Percentiles rank a stretch among this genome's conserved stretches.
These are phyloP conservation scores for Spinus olivaceus DNA, from an alignment of 2,797 vertebrate genomes.

Conservation along the genomic window DNA sequence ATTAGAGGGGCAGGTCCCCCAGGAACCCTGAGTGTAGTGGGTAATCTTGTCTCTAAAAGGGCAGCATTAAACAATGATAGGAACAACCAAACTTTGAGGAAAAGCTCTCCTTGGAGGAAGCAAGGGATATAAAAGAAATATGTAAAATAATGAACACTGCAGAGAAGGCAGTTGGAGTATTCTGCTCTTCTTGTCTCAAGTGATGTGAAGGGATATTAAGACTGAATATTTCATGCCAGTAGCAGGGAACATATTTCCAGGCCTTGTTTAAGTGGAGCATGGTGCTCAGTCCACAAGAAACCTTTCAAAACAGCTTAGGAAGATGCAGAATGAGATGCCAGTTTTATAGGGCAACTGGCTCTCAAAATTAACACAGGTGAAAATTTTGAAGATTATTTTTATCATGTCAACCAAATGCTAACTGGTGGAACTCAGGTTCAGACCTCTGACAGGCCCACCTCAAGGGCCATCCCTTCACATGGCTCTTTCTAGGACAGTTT, in stretches of 20 bases:
- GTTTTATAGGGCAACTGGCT: neutral
- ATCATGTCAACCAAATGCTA: neutral
- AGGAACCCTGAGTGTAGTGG: neutral
- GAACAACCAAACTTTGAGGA: neutral
- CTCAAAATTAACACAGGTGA: neutral
- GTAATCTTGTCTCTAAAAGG: slow-evolving; percentile 1
- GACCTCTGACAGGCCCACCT: neutral
- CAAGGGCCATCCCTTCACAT: neutral
- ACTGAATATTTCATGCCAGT: slow-evolving; percentile 36
- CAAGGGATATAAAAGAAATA: neutral
- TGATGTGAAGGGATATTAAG: neutral
- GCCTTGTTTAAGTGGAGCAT: neutral
- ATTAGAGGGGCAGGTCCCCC: neutral
- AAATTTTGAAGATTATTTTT: neutral
- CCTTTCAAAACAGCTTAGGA: neutral
- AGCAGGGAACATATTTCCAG: neutral
- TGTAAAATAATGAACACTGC: neutral
- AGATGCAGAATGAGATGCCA: neutral
- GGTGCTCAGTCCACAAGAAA: neutral
- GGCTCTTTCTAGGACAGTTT: neutral
- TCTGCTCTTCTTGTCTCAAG: neutral
- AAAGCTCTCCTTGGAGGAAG: neutral
- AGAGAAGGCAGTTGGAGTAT: neutral
- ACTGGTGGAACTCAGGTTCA: neutral
- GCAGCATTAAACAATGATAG: slow-evolving; percentile 8